phyloP scores from a whole-genome alignment of 2,797 vertebrate species.

The Distichodus sexfasciatus region DNA sequence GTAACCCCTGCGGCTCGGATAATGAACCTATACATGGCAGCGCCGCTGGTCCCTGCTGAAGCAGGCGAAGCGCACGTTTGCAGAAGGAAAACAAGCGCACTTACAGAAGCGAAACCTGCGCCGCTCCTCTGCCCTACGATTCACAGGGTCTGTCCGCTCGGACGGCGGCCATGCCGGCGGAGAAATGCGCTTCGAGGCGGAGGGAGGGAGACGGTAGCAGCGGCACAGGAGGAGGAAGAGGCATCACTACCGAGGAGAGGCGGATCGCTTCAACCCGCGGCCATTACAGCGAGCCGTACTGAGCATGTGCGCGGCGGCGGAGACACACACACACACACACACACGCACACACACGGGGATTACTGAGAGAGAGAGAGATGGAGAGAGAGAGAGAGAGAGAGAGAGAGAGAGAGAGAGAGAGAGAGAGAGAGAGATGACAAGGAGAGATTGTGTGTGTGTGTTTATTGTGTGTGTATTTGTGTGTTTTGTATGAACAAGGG shows the following conservation, averaged over 20 bases:
- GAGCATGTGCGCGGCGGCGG: slow-evolving; percentile 42
- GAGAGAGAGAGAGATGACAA: neutral
- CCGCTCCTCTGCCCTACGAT: slow-evolving; percentile 22
- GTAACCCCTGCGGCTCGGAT: slow-evolving; percentile 32
- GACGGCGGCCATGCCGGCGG: slow-evolving; percentile 41
- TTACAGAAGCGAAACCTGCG: slow-evolving; percentile 29
- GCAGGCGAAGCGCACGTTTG: neutral
- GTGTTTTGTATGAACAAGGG: too few relatives aligned
- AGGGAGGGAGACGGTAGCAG: too few relatives aligned
- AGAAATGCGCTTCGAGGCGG: slow-evolving; percentile 28
- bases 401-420: neutral
- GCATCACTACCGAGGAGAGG: slow-evolving; percentile 30
- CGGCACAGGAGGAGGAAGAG: too few relatives aligned
- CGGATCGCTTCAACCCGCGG: slow-evolving; percentile 40
- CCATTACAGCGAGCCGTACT: slow-evolving; percentile 37
- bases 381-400: neutral
- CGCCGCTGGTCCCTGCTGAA: slow-evolving; percentile 23
- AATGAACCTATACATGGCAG: slow-evolving; percentile 28
- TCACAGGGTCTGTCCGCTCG: slow-evolving; percentile 30
- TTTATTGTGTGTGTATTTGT: too few relatives aligned
- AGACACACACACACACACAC: too few relatives aligned
- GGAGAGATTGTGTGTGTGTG: too few relatives aligned
- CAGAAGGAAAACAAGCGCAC: slow-evolving; percentile 16
- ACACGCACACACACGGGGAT: too few relatives aligned
- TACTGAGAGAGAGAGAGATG: neutral